Percentiles rank a stretch among this genome's conserved stretches.
These are phyloP conservation scores for Nilaparvata lugens DNA, from an alignment of 1,140 invertebrate genomes.

Conservation along the genomic window DNA sequence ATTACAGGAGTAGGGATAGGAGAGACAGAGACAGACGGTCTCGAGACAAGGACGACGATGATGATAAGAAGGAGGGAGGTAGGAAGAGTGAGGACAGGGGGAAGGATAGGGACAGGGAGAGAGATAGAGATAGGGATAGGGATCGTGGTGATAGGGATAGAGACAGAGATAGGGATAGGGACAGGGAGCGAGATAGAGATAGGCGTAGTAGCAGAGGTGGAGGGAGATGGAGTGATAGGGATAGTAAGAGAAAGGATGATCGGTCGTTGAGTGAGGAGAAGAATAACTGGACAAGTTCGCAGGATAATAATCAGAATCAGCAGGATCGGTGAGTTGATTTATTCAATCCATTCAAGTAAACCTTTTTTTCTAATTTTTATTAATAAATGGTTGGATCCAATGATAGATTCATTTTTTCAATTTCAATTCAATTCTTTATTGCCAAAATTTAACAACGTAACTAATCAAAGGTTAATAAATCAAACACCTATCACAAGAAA, in stretches of 20 bases:
- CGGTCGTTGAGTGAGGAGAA: constrained; percentile 24
- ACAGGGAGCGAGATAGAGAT: constrained; percentile 24
- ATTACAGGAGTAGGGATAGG: constrained; percentile 25
- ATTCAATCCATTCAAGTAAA: no score
- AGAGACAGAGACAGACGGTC: constrained; percentile 28
- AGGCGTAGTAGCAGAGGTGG: constrained; percentile 26
- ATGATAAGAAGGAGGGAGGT: constrained; percentile 17
- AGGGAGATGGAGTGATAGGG: constrained; percentile 29
- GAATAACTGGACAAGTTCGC: constrained; percentile 18
- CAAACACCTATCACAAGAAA: no score
- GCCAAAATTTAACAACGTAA: no score
- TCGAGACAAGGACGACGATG: constrained; percentile 32
- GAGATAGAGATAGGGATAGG: constrained; percentile 29
- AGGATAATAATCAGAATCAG: constrained; percentile 34
- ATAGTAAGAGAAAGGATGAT: constrained; percentile 18
- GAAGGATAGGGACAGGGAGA: constrained; percentile 31
- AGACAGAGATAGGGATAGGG: constrained; percentile 19
- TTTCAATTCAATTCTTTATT: no score
- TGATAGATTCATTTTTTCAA: no score
- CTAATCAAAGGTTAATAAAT: no score
- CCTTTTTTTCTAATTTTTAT: no score
- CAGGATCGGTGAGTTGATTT: constrained; percentile 38
- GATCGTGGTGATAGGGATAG: constrained; percentile 25
- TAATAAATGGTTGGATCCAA: no score
- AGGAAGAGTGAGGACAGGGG: constrained; percentile 31